Conservation (phyloP, 92 coral and sea anemone genomes). For the Porites cylindrica region DNA sequence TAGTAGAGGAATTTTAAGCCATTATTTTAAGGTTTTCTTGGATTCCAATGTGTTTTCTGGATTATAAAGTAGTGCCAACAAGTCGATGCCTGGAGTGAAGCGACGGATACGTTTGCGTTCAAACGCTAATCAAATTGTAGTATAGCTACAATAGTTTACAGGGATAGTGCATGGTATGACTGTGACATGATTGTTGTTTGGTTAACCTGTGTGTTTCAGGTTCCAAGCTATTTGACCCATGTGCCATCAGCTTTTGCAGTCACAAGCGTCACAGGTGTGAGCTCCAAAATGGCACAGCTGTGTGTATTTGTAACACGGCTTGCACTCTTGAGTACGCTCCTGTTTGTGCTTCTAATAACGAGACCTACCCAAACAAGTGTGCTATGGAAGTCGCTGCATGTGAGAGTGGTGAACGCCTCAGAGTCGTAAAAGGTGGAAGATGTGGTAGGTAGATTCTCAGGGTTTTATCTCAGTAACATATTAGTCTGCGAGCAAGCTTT, state of each 20-base stretch:
- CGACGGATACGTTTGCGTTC: too few species aligned
- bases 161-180: background rate
- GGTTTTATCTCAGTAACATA: background rate
- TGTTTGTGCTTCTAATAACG: constrained; percentile 86
- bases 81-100: too few species aligned
- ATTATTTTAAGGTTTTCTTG: too few species aligned
- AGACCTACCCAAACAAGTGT: constrained; percentile 78
- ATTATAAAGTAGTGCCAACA: too few species aligned
- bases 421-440: constrained; percentile 50
- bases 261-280: constrained; percentile 70
- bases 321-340: constrained; percentile 78
- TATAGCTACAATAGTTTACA: background rate
- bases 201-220: constrained; percentile 2
- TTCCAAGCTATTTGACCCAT: constrained; percentile 48
- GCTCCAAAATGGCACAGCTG: constrained; percentile 73
- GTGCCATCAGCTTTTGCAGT: constrained; percentile 72
- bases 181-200: background rate
- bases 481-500: background rate
- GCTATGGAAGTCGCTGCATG: constrained; percentile 78
- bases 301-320: constrained; percentile 65
- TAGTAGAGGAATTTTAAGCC: too few species aligned
- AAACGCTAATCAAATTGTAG: too few species aligned
- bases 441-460: constrained; percentile 72
- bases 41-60: too few species aligned
- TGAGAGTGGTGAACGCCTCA: constrained; percentile 46